Conservation (phyloP, 2,797 vertebrate genomes). For the Merluccius polli region DNA sequence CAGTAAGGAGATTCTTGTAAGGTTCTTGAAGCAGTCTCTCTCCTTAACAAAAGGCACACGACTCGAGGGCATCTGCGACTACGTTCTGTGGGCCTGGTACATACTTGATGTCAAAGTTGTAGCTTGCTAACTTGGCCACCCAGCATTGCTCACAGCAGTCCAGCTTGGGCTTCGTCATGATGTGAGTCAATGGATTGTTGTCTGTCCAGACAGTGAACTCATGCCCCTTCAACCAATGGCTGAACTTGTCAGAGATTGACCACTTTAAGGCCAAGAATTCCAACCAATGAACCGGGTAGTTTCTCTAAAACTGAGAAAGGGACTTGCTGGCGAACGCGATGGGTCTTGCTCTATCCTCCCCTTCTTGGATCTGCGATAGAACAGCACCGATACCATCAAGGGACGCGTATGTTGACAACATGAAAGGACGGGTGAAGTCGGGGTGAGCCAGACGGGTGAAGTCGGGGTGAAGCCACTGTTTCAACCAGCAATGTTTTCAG, state of each 20-base stretch:
- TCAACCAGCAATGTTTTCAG: background rate
- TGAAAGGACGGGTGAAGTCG: background rate
- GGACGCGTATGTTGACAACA: background rate
- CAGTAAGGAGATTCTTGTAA: no score
- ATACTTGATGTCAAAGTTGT: background rate
- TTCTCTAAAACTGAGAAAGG: background rate
- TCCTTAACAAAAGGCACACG: background rate
- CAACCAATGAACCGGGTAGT: background rate
- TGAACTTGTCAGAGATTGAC: no score
- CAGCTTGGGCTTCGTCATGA: background rate
- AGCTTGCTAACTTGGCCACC: background rate
- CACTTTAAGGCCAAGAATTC: background rate
- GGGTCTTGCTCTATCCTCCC: background rate
- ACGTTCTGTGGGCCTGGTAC: background rate
- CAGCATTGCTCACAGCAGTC: background rate
- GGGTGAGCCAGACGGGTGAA: background rate
- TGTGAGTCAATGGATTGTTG: background rate
- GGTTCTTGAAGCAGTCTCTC: background rate
- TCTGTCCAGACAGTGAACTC: conserved; percentile 1
- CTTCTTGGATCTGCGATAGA: background rate
- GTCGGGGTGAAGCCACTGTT: background rate
- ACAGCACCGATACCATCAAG: background rate
- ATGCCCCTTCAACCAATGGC: background rate
- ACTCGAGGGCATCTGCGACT: background rate
- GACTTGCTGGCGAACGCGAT: background rate